phyloP scores from a whole-genome alignment of 2,888 invertebrate species.

The Luperina nickerlii region DNA sequence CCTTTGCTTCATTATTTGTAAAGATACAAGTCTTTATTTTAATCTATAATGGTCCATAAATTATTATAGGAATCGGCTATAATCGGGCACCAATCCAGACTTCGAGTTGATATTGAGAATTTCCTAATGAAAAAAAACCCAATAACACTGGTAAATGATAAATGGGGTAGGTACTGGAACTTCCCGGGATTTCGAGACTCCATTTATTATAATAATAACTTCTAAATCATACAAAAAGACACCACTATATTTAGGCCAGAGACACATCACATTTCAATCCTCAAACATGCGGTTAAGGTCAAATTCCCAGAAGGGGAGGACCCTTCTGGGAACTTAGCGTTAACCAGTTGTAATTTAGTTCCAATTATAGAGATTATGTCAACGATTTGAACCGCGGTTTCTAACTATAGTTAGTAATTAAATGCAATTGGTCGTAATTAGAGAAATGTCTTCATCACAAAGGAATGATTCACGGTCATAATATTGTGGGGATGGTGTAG shows the following conservation, averaged over 20 bases:
- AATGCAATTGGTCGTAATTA: conserved; percentile 66
- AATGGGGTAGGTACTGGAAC: not conserved
- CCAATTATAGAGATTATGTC: conserved; percentile 56
- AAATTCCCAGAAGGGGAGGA: conserved; percentile 42
- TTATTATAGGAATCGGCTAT: too few relatives aligned
- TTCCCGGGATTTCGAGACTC: not conserved
- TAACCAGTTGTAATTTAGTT: conserved; percentile 18
- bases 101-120: too few relatives aligned
- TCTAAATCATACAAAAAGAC: not conserved
- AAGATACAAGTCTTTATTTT: too few relatives aligned
- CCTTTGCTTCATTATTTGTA: too few relatives aligned
- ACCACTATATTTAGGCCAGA: conserved; percentile 3
- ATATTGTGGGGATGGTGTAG: not conserved
- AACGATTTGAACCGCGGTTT: conserved; percentile 44
- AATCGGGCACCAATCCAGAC: too few relatives aligned
- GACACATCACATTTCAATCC: conserved; percentile 13
- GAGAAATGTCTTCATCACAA: conserved; percentile 68
- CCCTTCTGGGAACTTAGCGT: not conserved
- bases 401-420: conserved; percentile 63
- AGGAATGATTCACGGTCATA: conserved; percentile 68
- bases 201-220: not conserved
- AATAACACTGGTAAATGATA: not conserved
- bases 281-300: conserved; percentile 53
- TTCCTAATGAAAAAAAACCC: too few relatives aligned
- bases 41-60: too few relatives aligned